These are phyloP conservation scores for Frankliniella intonsa DNA, from an alignment of 2,888 invertebrate species.

Conservation along the genomic window DNA sequence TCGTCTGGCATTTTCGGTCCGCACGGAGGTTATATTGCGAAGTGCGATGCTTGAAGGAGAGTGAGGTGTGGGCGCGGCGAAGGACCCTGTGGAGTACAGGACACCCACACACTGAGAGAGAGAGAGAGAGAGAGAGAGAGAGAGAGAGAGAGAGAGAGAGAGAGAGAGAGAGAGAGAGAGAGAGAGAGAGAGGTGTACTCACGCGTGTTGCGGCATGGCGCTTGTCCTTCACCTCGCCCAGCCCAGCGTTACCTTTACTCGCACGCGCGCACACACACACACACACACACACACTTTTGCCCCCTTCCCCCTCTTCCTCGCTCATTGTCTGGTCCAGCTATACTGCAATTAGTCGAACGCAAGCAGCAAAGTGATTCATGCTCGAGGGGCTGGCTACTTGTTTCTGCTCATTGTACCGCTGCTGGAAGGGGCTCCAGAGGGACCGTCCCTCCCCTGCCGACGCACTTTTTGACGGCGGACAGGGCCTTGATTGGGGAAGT, in stretches of 20 bases:
- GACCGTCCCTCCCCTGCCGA: background rate
- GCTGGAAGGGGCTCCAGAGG: background rate
- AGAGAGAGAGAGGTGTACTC: background rate
- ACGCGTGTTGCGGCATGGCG: background rate
- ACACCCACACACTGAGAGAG: background rate
- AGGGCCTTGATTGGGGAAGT: background rate
- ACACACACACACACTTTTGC: background rate
- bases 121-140: conserved; percentile 3
- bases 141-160: conserved; percentile 1
- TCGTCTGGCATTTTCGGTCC: no score
- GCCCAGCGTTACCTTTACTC: background rate
- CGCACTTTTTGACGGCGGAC: background rate
- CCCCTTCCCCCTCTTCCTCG: background rate
- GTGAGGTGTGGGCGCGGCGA: no score
- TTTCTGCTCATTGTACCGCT: background rate
- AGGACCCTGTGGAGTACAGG: no score
- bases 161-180: background rate
- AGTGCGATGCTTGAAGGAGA: no score
- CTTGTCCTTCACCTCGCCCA: background rate
- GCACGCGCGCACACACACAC: background rate
- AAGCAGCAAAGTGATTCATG: background rate
- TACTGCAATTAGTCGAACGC: background rate
- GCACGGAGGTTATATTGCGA: no score
- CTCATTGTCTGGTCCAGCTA: background rate
- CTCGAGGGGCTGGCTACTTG: background rate